Base-by-base conservation (phyloP, 2,113 vertebrate genomes). In the Rhea pennata region DNA sequence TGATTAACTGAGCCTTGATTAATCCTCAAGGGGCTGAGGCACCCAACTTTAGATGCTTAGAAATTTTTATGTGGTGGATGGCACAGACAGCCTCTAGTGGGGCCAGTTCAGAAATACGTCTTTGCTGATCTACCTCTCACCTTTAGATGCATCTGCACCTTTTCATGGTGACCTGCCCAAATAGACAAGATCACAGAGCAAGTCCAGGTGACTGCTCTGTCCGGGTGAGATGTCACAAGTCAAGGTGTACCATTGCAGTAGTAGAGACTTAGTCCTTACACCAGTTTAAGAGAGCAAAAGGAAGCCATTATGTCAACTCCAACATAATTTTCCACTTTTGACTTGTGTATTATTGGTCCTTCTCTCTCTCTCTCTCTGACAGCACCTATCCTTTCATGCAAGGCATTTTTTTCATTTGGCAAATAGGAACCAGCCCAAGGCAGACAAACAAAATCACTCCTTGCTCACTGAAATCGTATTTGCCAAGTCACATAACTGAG, bases 361-460 rank as follows among this genome's bases (percentile, higher is more conserved):
- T 61, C 44, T 93, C 64, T 81, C 48, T 93, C 64, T 81, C 48
- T 3, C 1, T 42, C 1, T 42, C 70, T 93, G 65, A 54, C 15
- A 73, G 51, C 31, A 24, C 3, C 53, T 36, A 5, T 54, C 15
- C 78, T 82, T 92, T 80, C 67, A 51, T 48, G 31, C 53, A 31
- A 88, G 33, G 39, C 26, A 39, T 72, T 44, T 12, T 12, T 89
- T 86, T 58, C 19, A 5, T 72, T 4, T 77, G 70, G 56, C 59
- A 93, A 97, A 71, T 0, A 26, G 46, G 10, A 95, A 59, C 23
- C 50, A 93, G 33, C 44, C 75, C 19, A 26, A 27, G 66, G 72
- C 76, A 95, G 92, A 88, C 7, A 80, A 90, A 61, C 42, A 94
- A 83, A 96, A 86, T 91, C 76, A 70, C 13, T 77, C 36, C 29